Evolutionary conservation across 2,113 vertebrate species (phyloP).

Genomic region (Bos indicus): DNA sequence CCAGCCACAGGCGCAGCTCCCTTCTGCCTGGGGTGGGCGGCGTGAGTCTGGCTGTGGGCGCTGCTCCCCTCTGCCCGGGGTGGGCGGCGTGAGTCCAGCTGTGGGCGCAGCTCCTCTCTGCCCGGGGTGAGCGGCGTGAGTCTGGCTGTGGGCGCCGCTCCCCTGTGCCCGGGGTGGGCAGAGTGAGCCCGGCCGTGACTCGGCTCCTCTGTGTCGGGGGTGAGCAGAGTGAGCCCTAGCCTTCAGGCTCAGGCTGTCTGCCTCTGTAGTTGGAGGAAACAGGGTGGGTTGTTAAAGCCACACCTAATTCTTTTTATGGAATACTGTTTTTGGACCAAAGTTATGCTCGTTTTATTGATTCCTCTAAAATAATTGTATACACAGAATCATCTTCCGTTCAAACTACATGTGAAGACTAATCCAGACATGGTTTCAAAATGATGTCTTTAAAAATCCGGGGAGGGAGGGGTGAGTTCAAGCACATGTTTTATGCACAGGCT

Average conservation of each 20-base stretch:
- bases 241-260: background rate
- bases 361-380: background rate
- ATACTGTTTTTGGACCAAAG: background rate
- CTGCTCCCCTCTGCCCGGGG: background rate
- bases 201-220: too few relatives aligned
- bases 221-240: background rate
- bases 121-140: fast-evolving
- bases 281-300: background rate
- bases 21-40: too few relatives aligned
- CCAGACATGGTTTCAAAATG: conserved; percentile 16
- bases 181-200: fast-evolving
- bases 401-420: background rate
- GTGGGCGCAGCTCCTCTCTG: fast-evolving
- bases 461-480: background rate
- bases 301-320: background rate
- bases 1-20: fast-evolving
- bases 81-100: fast-evolving
- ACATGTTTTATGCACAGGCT: background rate
- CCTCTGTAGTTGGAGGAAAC: background rate
- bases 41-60: fast-evolving
- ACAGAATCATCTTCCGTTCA: background rate
- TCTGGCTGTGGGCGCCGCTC: fast-evolving
- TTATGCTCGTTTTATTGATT: background rate
- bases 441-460: background rate
- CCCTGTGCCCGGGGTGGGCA: fast-evolving